Conservation (phyloP, 1,140 invertebrate species). For the Drosophila watanabei region DNA sequence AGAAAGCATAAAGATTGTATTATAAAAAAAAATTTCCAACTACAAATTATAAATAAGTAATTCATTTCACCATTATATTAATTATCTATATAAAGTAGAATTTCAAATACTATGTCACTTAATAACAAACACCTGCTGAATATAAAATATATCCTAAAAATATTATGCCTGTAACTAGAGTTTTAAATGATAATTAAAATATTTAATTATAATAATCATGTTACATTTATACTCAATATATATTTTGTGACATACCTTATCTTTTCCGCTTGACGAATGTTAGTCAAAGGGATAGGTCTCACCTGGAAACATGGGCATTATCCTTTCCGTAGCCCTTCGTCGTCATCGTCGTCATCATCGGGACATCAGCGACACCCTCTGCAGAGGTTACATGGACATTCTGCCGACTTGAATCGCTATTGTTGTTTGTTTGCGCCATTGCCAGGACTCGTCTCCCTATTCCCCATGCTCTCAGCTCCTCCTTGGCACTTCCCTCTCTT, state of each 20-base stretch:
- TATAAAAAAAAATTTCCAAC: too few species aligned
- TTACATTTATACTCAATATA: too few species aligned
- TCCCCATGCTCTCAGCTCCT: slow-evolving; percentile 23
- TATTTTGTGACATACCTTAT: not conserved
- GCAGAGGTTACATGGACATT: slow-evolving; percentile 71
- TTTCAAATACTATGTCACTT: too few species aligned
- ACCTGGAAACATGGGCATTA: slow-evolving; percentile 21
- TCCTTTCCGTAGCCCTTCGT: slow-evolving; percentile 20
- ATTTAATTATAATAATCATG: too few species aligned
- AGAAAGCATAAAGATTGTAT: too few species aligned
- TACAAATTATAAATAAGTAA: too few species aligned
- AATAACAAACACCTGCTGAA: too few species aligned
- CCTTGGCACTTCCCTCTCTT: slow-evolving; percentile 1
- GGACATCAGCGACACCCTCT: slow-evolving; percentile 67
- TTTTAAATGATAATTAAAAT: not conserved
- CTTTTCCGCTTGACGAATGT: not conserved
- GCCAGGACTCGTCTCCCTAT: slow-evolving; percentile 26
- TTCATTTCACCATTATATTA: too few species aligned
- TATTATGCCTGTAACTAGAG: too few species aligned
- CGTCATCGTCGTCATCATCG: slow-evolving; percentile 29
- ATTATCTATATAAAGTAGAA: too few species aligned
- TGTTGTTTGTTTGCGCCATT: slow-evolving; percentile 82
- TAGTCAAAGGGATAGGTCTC: slow-evolving; percentile 1
- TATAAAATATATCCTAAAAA: too few species aligned
- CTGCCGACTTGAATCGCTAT: slow-evolving; percentile 64